Conservation (phyloP, 1,140 invertebrate species). For the Druon quercuslanigerum region DNA sequence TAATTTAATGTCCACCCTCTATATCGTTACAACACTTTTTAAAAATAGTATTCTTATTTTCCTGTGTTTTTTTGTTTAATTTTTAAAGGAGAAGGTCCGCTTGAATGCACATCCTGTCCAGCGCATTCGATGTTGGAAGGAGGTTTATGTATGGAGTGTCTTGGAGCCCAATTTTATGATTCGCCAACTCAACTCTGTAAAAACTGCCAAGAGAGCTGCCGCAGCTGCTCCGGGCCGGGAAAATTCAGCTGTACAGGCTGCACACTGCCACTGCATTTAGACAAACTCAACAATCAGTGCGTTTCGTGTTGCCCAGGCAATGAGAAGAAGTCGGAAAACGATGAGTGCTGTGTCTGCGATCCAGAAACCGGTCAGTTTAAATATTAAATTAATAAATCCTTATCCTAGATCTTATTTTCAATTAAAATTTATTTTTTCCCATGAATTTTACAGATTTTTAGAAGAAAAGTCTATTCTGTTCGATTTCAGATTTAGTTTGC, state of each 20-base stretch:
- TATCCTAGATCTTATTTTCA: too few relatives aligned
- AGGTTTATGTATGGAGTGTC: slow-evolving; percentile 84
- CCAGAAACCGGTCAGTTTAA: slow-evolving; percentile 79
- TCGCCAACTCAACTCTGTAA: slow-evolving; percentile 81
- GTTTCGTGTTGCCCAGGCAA: slow-evolving; percentile 80
- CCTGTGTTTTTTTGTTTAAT: not conserved
- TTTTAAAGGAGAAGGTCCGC: slow-evolving; percentile 80
- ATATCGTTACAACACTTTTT: too few relatives aligned
- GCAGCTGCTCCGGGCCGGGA: slow-evolving; percentile 82
- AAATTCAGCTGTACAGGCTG: slow-evolving; percentile 83
- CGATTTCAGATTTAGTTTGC: too few relatives aligned
- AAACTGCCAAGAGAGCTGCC: slow-evolving; percentile 82
- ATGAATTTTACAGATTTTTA: too few relatives aligned
- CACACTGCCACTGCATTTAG: slow-evolving; percentile 79
- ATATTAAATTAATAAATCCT: too few relatives aligned
- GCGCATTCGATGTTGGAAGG: slow-evolving; percentile 83
- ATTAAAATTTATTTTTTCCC: too few relatives aligned
- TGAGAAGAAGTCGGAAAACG: slow-evolving; percentile 70
- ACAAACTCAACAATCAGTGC: slow-evolving; percentile 84
- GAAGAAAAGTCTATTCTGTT: too few relatives aligned
- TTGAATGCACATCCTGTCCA: slow-evolving; percentile 84
- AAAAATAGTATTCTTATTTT: too few relatives aligned
- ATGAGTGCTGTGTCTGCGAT: slow-evolving; percentile 81
- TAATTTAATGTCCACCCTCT: too few relatives aligned
- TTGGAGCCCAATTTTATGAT: slow-evolving; percentile 84